These are phyloP conservation scores for Geothlypis trichas DNA, from an alignment of 2,113 vertebrate species.

Conservation along the genomic window DNA sequence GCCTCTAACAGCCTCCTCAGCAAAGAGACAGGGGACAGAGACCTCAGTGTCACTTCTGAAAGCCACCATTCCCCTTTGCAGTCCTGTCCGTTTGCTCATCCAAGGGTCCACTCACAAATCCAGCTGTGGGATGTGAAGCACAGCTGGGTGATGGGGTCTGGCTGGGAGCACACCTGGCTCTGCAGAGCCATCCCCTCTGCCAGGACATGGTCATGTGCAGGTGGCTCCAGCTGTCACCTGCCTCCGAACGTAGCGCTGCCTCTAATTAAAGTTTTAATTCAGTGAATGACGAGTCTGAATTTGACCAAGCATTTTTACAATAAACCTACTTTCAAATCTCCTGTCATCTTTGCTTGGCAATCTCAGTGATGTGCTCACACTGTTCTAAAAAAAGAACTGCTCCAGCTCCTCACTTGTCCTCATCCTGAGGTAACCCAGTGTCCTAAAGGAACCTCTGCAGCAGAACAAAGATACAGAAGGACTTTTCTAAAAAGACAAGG, in stretches of 20 bases:
- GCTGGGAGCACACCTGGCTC: not conserved
- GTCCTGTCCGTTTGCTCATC: not conserved
- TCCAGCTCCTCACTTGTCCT: not conserved
- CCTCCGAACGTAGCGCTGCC: not conserved
- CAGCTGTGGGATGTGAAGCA: not conserved
- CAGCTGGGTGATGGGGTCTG: not conserved
- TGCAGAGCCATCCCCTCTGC: not conserved
- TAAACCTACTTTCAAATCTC: conserved; percentile 24
- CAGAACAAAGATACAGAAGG: not conserved
- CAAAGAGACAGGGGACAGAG: not conserved
- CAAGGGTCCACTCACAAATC: fast-evolving
- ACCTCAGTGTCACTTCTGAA: not conserved
- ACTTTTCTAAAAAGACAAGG: not conserved
- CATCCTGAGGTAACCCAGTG: conserved; percentile 4
- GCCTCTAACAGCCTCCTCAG: not conserved
- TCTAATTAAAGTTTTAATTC: not conserved
- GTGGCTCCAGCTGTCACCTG: not conserved
- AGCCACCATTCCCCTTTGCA: not conserved
- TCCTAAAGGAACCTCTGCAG: conserved; percentile 18
- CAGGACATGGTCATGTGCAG: not conserved
- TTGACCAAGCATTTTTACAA: conserved; percentile 32
- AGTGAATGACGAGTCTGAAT: not conserved
- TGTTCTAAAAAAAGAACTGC: conserved; percentile 6
- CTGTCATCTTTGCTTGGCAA: conserved; percentile 7
- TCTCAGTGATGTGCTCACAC: not conserved